Percentiles rank a stretch among this genome's conserved stretches.
Conservation (phyloP, 2,797 vertebrate genomes). For the Tapirus indicus region DNA sequence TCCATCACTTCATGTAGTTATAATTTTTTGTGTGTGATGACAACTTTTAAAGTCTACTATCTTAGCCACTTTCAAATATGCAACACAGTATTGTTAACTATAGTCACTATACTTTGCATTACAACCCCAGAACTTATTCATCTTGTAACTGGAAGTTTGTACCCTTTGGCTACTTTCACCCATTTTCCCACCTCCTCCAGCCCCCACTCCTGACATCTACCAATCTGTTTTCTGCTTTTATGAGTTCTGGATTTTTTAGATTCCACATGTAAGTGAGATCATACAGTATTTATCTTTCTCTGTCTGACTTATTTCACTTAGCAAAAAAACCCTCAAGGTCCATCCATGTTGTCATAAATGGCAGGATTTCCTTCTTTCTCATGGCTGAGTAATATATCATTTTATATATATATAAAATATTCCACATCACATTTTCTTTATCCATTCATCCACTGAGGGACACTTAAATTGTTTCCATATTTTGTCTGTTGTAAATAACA, state of each 20-base stretch:
- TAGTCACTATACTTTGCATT: background rate
- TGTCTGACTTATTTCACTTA: background rate
- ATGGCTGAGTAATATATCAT: background rate
- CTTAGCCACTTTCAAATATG: background rate
- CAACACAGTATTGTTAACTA: background rate
- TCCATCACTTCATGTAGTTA: background rate
- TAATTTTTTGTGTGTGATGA: background rate
- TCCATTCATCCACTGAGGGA: background rate
- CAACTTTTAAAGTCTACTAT: background rate
- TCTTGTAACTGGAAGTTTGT: background rate
- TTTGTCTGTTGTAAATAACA: background rate
- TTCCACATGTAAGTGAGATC: background rate
- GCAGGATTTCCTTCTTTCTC: background rate
- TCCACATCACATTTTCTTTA: background rate
- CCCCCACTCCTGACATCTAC: too few relatives aligned
- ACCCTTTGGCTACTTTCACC: background rate
- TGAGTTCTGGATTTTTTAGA: background rate
- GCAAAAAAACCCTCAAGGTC: background rate
- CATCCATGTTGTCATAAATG: background rate
- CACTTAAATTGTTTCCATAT: background rate
- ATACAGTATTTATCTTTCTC: background rate
- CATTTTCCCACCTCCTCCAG: background rate
- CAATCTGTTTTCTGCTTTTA: background rate
- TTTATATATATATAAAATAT: background rate
- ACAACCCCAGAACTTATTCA: background rate